Conservation (phyloP, 2,797 vertebrate genomes). For the Onychomys arenicola region DNA sequence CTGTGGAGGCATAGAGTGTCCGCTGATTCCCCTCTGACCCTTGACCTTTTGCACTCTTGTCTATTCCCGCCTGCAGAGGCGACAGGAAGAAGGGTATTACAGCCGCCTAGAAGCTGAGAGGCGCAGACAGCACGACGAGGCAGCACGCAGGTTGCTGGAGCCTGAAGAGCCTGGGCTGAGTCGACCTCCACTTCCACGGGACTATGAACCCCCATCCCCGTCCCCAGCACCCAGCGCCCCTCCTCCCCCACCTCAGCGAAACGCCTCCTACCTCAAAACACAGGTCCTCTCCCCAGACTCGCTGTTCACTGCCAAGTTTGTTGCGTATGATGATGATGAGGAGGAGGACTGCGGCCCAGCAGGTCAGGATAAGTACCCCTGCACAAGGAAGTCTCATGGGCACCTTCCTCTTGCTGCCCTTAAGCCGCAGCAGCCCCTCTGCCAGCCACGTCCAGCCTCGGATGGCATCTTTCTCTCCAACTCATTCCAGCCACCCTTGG, state of each 20-base stretch:
- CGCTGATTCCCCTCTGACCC: not conserved
- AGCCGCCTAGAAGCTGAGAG: conserved; percentile 97
- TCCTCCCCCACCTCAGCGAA: conserved; percentile 97
- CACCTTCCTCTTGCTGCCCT: conserved; percentile 91
- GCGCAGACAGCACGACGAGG: conserved; percentile 98
- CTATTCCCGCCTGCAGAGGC: conserved; percentile 92
- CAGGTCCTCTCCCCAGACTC: conserved; percentile 97
- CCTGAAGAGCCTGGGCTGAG: conserved; percentile 97
- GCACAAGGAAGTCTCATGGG: conserved; percentile 94
- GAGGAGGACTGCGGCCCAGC: conserved; percentile 92
- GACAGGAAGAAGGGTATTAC: conserved; percentile 99
- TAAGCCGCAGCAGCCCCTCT: conserved; percentile 91
- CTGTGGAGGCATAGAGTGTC: not conserved
- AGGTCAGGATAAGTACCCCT: conserved; percentile 98
- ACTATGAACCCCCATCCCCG: conserved; percentile 94
- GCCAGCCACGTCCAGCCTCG: conserved; percentile 96
- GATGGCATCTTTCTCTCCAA: conserved; percentile 97
- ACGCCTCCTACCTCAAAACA: conserved; percentile 99
- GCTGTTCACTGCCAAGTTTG: conserved; percentile 99
- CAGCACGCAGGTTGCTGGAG: conserved; percentile 95
- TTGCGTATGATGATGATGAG: conserved; percentile 96
- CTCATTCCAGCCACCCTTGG: conserved; percentile 94
- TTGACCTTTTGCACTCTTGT: conserved; percentile 81
- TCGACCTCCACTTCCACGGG: conserved; percentile 97
- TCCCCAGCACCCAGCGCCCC: conserved; percentile 93